These are phyloP conservation scores for Toxotes jaculatrix DNA, from an alignment of 2,113 vertebrate genomes.

Conservation along the genomic window DNA sequence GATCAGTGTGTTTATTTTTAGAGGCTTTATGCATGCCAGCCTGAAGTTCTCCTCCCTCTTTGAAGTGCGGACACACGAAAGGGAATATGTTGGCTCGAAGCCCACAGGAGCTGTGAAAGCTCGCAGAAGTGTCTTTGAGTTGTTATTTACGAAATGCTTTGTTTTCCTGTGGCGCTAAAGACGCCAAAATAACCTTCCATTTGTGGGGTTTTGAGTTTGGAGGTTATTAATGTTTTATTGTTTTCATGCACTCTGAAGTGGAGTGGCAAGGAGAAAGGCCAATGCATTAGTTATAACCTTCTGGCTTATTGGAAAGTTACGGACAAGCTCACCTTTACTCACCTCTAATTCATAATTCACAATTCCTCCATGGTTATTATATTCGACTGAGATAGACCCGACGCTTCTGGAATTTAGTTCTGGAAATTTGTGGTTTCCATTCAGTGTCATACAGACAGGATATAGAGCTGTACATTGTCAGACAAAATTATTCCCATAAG, in stretches of 20 bases:
- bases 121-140: conserved; percentile 36
- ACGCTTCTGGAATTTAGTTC: background rate
- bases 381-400: background rate
- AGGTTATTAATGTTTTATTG: conserved; percentile 76
- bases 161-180: conserved; percentile 64
- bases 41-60: conserved; percentile 43
- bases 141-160: conserved; percentile 70
- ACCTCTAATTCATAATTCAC: conserved; percentile 19
- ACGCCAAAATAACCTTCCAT: conserved; percentile 74
- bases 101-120: conserved; percentile 59
- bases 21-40: conserved; percentile 45
- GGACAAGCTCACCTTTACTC: conserved; percentile 35
- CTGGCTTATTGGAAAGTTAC: conserved; percentile 36
- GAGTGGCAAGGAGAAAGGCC: conserved; percentile 22
- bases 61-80: conserved; percentile 54
- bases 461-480: background rate
- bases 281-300: conserved; percentile 75
- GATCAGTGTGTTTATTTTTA: conserved; percentile 69
- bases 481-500: background rate
- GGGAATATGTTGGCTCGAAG: conserved; percentile 31
- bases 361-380: background rate
- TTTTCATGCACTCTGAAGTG: conserved; percentile 51
- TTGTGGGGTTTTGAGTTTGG: conserved; percentile 50
- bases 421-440: conserved; percentile 5
- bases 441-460: background rate